Conservation (phyloP, 1,140 invertebrate genomes). For the Lepidotrigona ventralis region DNA sequence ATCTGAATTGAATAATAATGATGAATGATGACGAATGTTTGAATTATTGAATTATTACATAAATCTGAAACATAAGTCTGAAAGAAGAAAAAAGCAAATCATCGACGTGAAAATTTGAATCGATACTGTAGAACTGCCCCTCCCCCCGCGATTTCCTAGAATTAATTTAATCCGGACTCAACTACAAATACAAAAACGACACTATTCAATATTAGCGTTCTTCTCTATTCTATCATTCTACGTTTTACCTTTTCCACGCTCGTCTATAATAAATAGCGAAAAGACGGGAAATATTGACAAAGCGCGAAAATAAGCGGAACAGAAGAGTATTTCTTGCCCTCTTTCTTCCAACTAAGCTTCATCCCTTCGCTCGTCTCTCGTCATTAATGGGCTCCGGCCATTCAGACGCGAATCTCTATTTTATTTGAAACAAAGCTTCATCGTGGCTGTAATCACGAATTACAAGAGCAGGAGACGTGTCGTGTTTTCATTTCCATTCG, state of each 20-base stretch:
- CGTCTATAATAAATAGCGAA: not conserved
- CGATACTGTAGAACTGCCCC: too few relatives aligned
- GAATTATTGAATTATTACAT: too few relatives aligned
- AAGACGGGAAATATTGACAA: not conserved
- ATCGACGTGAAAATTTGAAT: too few relatives aligned
- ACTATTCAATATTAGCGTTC: too few relatives aligned
- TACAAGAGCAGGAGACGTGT: slow-evolving; percentile 7
- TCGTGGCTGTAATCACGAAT: slow-evolving; percentile 23
- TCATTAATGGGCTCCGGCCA: not conserved
- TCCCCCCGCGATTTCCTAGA: too few relatives aligned
- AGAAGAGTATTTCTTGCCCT: not conserved
- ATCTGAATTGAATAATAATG: too few relatives aligned
- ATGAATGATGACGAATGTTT: too few relatives aligned
- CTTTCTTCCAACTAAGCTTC: not conserved
- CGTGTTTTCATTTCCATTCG: slow-evolving; percentile 35
- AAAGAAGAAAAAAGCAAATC: too few relatives aligned
- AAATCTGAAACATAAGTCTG: too few relatives aligned
- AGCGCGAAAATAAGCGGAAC: not conserved
- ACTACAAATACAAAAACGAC: too few relatives aligned
- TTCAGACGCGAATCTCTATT: slow-evolving; percentile 4
- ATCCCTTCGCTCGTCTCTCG: not conserved
- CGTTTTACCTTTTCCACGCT: not conserved
- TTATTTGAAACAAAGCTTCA: slow-evolving; percentile 18
- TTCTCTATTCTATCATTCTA: too few relatives aligned
- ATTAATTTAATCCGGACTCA: too few relatives aligned